Evolutionary conservation across 2,888 invertebrate species (phyloP).

Genomic region (Teinopalpus imperialis): DNA sequence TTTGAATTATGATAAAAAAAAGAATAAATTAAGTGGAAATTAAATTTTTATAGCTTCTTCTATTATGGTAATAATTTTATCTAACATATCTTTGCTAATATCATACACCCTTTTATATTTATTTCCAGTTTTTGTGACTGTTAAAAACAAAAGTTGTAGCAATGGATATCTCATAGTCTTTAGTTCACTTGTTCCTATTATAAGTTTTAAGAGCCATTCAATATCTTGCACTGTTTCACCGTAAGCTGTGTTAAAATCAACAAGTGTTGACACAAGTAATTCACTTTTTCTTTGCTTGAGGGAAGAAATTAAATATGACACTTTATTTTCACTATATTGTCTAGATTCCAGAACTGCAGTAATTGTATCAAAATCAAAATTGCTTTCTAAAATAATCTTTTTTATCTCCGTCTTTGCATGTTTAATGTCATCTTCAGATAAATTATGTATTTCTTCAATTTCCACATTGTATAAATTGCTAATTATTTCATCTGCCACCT

Average conservation of each 20-base stretch:
- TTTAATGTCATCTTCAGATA: conserved; percentile 14
- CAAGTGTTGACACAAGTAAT: conserved; percentile 41
- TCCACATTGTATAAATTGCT: conserved; percentile 37
- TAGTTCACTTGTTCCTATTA: conserved; percentile 56
- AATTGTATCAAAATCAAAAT: conserved; percentile 13
- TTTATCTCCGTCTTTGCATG: conserved; percentile 14
- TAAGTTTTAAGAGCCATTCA: conserved; percentile 54
- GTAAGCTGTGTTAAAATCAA: conserved; percentile 42
- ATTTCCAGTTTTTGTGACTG: conserved; percentile 37
- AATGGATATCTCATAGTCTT: conserved; percentile 52
- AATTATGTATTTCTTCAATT: conserved; percentile 4
- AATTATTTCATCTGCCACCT: conserved; percentile 37
- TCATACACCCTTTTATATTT: conserved; percentile 47
- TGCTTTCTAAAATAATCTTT: conserved; percentile 5
- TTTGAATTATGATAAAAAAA: background rate
- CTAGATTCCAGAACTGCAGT: conserved; percentile 6
- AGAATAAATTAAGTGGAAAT: background rate
- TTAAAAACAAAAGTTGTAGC: conserved; percentile 47
- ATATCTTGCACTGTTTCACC: conserved; percentile 48
- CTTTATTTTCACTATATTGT: conserved; percentile 15
- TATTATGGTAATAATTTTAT: conserved; percentile 49
- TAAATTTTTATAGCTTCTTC: conserved; percentile 36
- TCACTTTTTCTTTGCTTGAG: conserved; percentile 36
- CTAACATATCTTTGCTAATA: conserved; percentile 50
- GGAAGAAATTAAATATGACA: conserved; percentile 13